A percentile compares a stretch with the other conserved stretches of the same genome.
Conservation (phyloP, 2,797 vertebrate species). For the Rhinatrema bivittatum region DNA sequence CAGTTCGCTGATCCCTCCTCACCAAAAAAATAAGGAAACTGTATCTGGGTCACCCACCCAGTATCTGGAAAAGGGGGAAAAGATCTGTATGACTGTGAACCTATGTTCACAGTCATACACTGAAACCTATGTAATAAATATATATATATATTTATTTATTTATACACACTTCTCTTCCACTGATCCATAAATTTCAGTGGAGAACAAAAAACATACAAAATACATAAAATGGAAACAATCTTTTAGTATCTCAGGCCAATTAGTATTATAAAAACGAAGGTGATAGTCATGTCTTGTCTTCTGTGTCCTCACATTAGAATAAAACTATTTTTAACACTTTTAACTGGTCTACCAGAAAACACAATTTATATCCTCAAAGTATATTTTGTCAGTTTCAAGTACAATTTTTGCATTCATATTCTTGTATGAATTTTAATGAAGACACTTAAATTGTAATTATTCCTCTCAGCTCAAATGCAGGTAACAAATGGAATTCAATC, state of each 20-base stretch:
- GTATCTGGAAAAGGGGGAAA: no score
- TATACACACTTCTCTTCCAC: no score
- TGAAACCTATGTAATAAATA: no score
- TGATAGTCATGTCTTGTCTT: constrained; percentile 62
- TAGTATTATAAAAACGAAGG: constrained; percentile 63
- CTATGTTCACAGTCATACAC: no score
- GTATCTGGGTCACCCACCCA: no score
- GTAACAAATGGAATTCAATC: constrained; percentile 99
- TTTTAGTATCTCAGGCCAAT: constrained; percentile 62
- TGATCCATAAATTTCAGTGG: no score
- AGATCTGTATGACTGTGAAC: no score
- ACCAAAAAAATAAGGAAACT: no score
- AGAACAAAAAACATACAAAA: no score
- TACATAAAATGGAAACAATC: no score
- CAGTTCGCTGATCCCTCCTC: no score
- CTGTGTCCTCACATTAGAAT: constrained; percentile 69
- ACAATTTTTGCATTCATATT: constrained; percentile 97
- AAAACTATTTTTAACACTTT: constrained; percentile 72
- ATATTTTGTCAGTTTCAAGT: constrained; percentile 96
- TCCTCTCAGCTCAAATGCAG: constrained; percentile 99
- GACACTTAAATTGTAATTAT: constrained; percentile 99
- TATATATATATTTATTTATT: no score
- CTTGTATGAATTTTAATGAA: constrained; percentile 99
- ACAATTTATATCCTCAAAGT: constrained; percentile 91
- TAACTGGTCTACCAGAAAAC: constrained; percentile 78